Percentiles rank a stretch among this genome's conserved stretches.
These are phyloP conservation scores for Sakesphorus luctuosus DNA, from an alignment of 2,113 vertebrate species.

Conservation along the genomic window DNA sequence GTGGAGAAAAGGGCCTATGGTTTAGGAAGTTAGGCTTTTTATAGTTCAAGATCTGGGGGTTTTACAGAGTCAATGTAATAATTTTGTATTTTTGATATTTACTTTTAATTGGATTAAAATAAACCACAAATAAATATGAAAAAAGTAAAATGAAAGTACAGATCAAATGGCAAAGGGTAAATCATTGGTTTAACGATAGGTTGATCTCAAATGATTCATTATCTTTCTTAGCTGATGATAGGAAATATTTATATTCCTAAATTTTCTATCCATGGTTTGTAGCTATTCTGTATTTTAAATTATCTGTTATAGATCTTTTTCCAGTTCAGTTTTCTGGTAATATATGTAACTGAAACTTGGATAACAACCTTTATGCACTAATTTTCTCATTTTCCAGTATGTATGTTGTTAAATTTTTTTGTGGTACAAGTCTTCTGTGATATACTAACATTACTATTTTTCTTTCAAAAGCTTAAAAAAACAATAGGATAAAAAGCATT, in stretches of 20 bases:
- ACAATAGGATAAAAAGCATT: neutral
- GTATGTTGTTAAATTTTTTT: neutral
- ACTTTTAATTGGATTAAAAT: neutral
- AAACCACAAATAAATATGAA: neutral
- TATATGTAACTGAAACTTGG: neutral
- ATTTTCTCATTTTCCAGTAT: neutral
- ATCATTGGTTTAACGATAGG: neutral
- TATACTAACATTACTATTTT: neutral
- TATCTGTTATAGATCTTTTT: neutral
- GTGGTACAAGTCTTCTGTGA: neutral
- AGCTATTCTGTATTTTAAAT: neutral
- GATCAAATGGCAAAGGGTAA: neutral
- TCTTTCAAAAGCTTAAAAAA: neutral
- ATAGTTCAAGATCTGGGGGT: neutral
- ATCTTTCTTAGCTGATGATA: neutral
- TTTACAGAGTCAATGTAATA: neutral
- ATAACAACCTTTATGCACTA: neutral
- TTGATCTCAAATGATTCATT: neutral
- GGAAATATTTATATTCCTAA: neutral
- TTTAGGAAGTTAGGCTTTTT: neutral
- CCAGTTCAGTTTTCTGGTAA: neutral
- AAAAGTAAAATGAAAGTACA: neutral
- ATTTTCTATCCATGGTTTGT: neutral
- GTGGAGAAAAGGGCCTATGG: neutral
- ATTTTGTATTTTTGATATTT: neutral